Conservation (phyloP, 2,113 vertebrate species). For the Ptilonorhynchus violaceus region DNA sequence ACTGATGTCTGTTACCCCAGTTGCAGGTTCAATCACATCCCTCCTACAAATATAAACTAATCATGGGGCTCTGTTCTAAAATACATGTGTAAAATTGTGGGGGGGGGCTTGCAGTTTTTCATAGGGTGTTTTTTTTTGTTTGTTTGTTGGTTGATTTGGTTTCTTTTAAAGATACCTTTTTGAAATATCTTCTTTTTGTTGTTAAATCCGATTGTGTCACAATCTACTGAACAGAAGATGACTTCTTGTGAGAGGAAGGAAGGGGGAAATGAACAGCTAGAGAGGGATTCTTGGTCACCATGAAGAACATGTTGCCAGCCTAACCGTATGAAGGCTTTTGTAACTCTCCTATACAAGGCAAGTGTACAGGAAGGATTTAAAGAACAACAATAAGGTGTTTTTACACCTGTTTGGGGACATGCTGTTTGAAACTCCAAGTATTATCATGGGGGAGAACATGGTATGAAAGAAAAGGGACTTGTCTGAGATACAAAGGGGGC, state of each 20-base stretch:
- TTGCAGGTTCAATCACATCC: not conserved
- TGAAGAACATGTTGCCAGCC: not conserved
- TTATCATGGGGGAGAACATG: not conserved
- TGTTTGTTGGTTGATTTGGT: not conserved
- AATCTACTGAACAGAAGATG: not conserved
- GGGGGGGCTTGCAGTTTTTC: not conserved
- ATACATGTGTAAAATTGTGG: not conserved
- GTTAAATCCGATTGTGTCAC: not conserved
- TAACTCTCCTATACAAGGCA: not conserved
- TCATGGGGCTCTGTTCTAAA: not conserved
- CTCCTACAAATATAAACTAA: not conserved
- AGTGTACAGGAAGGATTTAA: not conserved
- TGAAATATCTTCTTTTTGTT: not conserved
- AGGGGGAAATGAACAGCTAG: not conserved
- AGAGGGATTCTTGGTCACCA: not conserved
- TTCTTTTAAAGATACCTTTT: not conserved
- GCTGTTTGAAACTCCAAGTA: not conserved
- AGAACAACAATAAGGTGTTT: not conserved
- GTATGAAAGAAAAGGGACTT: not conserved
- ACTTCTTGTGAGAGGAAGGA: not conserved
- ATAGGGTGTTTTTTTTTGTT: fast-evolving
- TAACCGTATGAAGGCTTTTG: not conserved
- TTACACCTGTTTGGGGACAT: not conserved
- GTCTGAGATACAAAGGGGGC: not conserved
- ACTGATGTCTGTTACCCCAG: not conserved